These are phyloP conservation scores for Trematomus bernacchii DNA, from an alignment of 2,797 vertebrate species.

Conservation along the genomic window DNA sequence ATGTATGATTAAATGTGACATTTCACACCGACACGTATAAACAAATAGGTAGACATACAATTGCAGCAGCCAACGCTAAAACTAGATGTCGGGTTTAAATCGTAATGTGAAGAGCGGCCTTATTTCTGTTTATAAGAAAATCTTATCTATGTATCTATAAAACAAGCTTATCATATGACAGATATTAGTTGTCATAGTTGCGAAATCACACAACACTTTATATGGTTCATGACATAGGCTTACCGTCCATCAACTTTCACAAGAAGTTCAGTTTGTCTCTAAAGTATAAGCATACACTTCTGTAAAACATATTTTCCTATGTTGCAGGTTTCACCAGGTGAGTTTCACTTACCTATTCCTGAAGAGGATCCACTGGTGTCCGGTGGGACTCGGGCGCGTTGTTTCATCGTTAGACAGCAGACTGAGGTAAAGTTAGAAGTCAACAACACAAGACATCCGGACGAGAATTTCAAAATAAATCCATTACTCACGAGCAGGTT, in stretches of 20 bases:
- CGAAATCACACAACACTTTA: not conserved
- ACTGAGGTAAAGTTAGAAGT: conserved; percentile 54
- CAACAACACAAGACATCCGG: conserved; percentile 24
- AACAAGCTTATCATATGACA: not conserved
- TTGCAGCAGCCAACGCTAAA: not conserved
- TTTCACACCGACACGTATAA: not conserved
- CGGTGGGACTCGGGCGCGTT: not conserved
- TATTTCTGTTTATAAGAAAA: not conserved
- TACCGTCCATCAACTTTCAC: not conserved
- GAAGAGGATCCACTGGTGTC: conserved; percentile 42
- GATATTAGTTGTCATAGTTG: not conserved
- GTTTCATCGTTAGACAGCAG: conserved; percentile 36
- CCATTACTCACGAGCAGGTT: rapidly evolving
- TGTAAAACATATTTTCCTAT: not conserved
- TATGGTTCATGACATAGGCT: not conserved
- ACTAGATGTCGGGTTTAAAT: not conserved
- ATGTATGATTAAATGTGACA: not conserved
- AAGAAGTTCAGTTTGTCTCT: not conserved
- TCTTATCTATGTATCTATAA: not conserved
- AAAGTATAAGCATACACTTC: not conserved
- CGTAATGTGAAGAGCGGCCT: too few species aligned
- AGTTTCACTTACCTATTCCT: conserved; percentile 64
- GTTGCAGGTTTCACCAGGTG: conserved; percentile 14
- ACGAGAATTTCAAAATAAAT: conserved; percentile 55
- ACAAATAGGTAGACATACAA: not conserved